These are phyloP conservation scores for Hypercompe scribonia DNA, from an alignment of 2,888 invertebrate genomes.

Conservation along the genomic window DNA sequence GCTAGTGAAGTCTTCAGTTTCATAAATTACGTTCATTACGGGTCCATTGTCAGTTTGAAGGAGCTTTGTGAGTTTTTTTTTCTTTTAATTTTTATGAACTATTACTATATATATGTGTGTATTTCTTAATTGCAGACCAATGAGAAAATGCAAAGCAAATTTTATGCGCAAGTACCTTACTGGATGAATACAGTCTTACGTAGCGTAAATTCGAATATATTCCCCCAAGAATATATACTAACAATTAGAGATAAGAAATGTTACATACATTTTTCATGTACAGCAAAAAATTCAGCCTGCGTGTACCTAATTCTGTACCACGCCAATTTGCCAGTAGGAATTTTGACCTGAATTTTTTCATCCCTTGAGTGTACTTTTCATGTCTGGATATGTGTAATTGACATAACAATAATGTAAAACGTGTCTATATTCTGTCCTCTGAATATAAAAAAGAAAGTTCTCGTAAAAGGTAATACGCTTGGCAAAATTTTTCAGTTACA, in stretches of 20 bases:
- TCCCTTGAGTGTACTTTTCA: conserved; percentile 17
- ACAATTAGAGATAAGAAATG: not conserved
- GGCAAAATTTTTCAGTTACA: not conserved
- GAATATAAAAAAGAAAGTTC: conserved; percentile 2
- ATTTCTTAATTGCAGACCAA: too few relatives aligned
- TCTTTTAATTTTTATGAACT: too few relatives aligned
- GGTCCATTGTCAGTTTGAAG: not conserved
- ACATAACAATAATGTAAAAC: conserved; percentile 33
- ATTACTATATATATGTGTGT: too few relatives aligned
- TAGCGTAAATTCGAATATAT: conserved; percentile 3
- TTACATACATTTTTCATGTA: not conserved
- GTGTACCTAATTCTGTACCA: conserved; percentile 4
- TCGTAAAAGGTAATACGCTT: not conserved
- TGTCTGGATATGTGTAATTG: conserved; percentile 20
- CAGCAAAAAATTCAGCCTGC: conserved; percentile 8
- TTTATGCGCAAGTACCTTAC: not conserved
- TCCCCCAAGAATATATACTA: conserved; percentile 5
- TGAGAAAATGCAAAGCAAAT: too few relatives aligned
- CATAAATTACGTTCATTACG: not conserved
- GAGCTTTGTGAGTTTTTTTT: not conserved
- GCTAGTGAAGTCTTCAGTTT: not conserved
- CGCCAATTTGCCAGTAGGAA: conserved; percentile 30
- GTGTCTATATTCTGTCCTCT: conserved; percentile 10
- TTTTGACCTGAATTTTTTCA: conserved; percentile 20
- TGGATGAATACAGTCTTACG: not conserved